Evolutionary conservation across 2,888 invertebrate genomes (phyloP), one percentile per base, ranked within the genome.

Genomic region (Melanostoma mellinum): DNA sequence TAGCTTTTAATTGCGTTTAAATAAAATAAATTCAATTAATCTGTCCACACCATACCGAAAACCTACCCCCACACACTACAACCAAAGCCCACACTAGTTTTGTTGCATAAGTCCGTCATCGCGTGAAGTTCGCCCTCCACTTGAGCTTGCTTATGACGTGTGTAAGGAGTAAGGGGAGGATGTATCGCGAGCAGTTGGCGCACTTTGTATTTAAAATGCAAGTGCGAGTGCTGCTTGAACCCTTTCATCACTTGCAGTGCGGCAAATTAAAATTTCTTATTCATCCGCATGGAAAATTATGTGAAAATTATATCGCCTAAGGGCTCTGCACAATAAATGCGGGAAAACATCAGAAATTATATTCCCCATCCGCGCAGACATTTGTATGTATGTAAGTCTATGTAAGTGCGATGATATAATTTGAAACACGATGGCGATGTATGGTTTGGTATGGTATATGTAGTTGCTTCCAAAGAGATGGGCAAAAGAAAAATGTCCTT

Each of bases 1-100:
- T 71, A 53, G 67, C 79, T 79, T 84, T 84, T 79, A 84, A 84
- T 84, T 84, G 61, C 84, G 50, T 75, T 84, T 84, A 79, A 84
- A 78, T 84, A 67, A 79, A 84, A 71, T 67, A 74, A 74, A 75
- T 71, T 60, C 65, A 81, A 81, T 81, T 81, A 69, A 76, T 71
- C 50, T 71, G 58, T 81, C 33, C 58, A 52, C 40, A 46, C 52
- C 20, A 20, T 20, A 20, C 20, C 20, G 1, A 20, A 44, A 69
- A 74, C 42, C 42, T 0, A 20, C 5, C 6, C 8, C 50, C 30
- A 3, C 10, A 4, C 65, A 32, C 10, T 20, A 40, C 42, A 73
- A 56, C n/a, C n/a, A n/a, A n/a, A n/a, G n/a, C n/a, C n/a, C n/a
- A n/a, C n/a, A n/a, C n/a, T n/a, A n/a, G 53, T 20, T 20, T 46